Percentiles rank a stretch among this genome's conserved stretches.
Evolutionary conservation across 2,797 vertebrate genomes (phyloP).

Genomic region (Ptychobarbus kaznakovi): DNA sequence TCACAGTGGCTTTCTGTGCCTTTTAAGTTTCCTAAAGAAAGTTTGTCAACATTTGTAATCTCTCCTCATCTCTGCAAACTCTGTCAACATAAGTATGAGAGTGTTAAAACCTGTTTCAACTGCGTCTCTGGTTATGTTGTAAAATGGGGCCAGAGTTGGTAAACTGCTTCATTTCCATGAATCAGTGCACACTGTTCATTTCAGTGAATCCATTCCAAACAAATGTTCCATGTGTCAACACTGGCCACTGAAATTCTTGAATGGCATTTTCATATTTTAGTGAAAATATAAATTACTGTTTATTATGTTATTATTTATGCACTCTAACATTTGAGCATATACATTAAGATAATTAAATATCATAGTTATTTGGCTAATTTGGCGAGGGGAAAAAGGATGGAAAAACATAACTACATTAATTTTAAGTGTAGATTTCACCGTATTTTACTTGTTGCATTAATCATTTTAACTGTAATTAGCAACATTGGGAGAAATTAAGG

Average conservation of each 20-base stretch:
- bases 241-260: not conserved
- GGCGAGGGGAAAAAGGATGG: not conserved
- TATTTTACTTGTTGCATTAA: not conserved
- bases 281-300: too few relatives aligned
- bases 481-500: not conserved
- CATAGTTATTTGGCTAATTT: not conserved
- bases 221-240: not conserved
- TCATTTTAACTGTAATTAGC: not conserved
- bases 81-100: not conserved
- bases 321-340: not conserved
- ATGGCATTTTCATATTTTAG: too few relatives aligned
- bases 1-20: not conserved
- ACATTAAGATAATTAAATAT: not conserved
- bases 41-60: not conserved
- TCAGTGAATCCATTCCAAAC: not conserved
- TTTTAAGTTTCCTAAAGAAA: conserved; percentile 2
- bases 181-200: not conserved
- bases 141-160: not conserved
- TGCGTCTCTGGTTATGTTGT: not conserved
- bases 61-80: not conserved
- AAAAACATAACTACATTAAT: not conserved
- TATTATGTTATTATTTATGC: not conserved
- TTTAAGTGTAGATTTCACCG: not conserved
- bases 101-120: not conserved
- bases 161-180: not conserved